A percentile compares a stretch with the other conserved stretches of the same genome.
These are phyloP conservation scores for Champsocephalus esox DNA, from an alignment of 2,797 vertebrate species.

Conservation along the genomic window DNA sequence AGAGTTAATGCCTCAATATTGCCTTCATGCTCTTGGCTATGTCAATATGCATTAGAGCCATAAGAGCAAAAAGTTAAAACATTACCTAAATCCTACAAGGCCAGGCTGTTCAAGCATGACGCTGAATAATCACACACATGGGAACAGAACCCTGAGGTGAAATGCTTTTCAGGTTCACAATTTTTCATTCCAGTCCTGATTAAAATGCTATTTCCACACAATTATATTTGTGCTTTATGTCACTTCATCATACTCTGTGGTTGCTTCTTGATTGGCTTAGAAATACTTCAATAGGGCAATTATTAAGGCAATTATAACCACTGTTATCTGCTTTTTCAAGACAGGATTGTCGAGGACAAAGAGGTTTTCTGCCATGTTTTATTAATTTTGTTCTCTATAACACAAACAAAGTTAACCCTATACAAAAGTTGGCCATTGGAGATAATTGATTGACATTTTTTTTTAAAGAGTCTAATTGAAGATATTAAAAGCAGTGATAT, in stretches of 20 bases:
- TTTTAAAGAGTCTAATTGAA: background rate
- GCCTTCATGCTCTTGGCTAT: slow-evolving; percentile 15
- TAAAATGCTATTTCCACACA: background rate
- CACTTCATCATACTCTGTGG: too few relatives aligned
- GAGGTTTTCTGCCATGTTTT: background rate
- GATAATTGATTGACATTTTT: background rate
- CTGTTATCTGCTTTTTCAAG: background rate
- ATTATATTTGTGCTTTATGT: background rate
- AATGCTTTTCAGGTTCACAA: background rate
- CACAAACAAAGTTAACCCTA: background rate
- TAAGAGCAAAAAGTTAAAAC: background rate
- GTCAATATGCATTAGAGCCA: slow-evolving; percentile 13
- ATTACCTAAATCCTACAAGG: slow-evolving; percentile 3
- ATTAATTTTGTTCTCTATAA: background rate
- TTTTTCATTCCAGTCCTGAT: background rate
- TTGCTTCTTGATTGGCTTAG: background rate
- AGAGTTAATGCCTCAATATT: background rate
- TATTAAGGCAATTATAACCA: background rate
- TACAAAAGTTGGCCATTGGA: background rate
- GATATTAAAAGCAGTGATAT: background rate
- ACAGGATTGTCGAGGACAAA: background rate
- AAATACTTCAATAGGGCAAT: too few relatives aligned
- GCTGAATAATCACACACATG: slow-evolving; percentile 28
- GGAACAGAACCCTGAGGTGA: slow-evolving; percentile 15
- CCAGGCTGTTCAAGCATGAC: background rate